Conservation (phyloP, 2,797 vertebrate species). For the Etheostoma nigrum region DNA sequence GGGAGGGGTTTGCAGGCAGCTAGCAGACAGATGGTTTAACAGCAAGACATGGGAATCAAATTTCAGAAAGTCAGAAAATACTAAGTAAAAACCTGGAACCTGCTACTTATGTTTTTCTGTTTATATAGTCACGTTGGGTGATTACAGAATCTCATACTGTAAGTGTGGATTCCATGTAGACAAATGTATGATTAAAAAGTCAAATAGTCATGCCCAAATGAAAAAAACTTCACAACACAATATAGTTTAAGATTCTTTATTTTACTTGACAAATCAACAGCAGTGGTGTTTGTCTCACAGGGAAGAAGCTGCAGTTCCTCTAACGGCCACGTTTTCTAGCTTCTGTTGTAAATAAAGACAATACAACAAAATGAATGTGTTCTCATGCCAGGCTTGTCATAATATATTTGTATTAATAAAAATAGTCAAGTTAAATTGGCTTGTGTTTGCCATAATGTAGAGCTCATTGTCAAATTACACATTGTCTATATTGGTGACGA, state of each 20-base stretch:
- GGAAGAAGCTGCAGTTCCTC: too few relatives aligned
- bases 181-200: background rate
- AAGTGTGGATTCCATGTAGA: background rate
- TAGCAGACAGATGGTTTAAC: slow-evolving; percentile 23
- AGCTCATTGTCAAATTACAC: too few relatives aligned
- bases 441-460: too few relatives aligned
- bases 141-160: background rate
- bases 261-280: background rate
- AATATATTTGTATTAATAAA: too few relatives aligned
- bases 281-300: background rate
- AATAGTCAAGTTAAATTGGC: too few relatives aligned
- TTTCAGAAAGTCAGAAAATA: slow-evolving; percentile 1
- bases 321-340: too few relatives aligned
- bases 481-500: too few relatives aligned
- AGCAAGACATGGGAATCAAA: background rate
- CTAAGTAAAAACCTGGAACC: background rate
- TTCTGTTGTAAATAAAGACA: too few relatives aligned
- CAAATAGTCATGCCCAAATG: background rate
- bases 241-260: background rate
- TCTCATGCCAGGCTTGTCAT: too few relatives aligned
- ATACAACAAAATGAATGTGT: too few relatives aligned
- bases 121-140: background rate
- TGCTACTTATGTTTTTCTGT: slow-evolving; percentile 16
- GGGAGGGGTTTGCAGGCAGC: background rate
- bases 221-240: background rate